phyloP scores from a whole-genome alignment of 2,113 vertebrate genomes.

The Heliornis fulica region DNA sequence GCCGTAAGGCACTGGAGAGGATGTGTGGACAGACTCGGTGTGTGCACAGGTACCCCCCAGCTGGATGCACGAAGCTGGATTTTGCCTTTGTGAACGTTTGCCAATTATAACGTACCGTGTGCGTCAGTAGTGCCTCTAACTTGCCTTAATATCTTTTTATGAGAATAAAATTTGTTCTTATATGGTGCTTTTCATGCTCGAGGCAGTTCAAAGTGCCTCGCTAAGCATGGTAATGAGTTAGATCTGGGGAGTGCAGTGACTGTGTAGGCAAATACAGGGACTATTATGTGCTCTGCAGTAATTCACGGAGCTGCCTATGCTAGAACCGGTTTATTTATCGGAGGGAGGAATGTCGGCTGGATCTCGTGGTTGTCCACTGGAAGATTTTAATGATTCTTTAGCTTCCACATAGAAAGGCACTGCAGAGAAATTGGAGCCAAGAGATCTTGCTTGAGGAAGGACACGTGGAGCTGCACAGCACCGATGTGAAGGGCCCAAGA shows the following conservation, averaged over 20 bases:
- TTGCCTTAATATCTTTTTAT: slow-evolving; percentile 29
- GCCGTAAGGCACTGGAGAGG: background rate
- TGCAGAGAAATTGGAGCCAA: background rate
- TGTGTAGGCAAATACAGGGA: slow-evolving; percentile 6
- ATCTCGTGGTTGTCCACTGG: background rate
- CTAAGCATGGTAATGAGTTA: slow-evolving; percentile 12
- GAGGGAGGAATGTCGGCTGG: background rate
- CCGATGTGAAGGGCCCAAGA: background rate
- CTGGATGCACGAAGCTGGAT: background rate
- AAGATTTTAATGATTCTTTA: background rate
- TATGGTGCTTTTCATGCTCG: background rate
- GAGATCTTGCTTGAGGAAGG: accelerated
- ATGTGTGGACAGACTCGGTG: background rate
- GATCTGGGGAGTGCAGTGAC: background rate
- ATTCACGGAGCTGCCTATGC: background rate
- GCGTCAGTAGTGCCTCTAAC: background rate
- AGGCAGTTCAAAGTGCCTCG: background rate
- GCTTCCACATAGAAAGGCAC: background rate
- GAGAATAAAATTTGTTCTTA: slow-evolving; percentile 10
- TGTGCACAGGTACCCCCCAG: background rate
- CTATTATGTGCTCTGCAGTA: background rate
- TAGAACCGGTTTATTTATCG: background rate
- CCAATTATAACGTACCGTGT: background rate
- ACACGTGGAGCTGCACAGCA: background rate
- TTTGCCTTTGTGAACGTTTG: background rate